Evolutionary conservation across 2,113 vertebrate species (phyloP), one percentile per base, ranked within the genome.

Genomic region (Chascanopsetta lugubris): DNA sequence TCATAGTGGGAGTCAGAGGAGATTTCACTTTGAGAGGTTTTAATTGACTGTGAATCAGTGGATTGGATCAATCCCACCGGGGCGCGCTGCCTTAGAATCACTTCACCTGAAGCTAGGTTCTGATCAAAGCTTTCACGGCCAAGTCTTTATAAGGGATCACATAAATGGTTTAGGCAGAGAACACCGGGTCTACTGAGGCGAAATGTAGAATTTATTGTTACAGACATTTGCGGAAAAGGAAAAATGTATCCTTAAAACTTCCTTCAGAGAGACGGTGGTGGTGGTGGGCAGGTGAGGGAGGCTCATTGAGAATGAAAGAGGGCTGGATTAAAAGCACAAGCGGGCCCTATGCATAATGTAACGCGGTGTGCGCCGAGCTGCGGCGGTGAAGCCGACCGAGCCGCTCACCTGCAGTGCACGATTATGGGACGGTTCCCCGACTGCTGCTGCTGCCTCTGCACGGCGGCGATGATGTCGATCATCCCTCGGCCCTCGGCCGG

Each of bases 401-500:
- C 48, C 75, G 55, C 78, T 86, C 78, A 99, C 97, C 97, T 99
- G 97, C 97, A 99, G 70, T 99, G 97, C 50, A 99, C 97, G 80
- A 99, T 90, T 54, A 93, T 90, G 5, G 96, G 96, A 2, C 91
- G 94, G 45, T 94, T 91, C 0, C 93, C 68, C 10, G 94, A 94
- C 72, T 92, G 92, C 81, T 94, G 93, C 77, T 93, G 94, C 84
- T 96, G 95, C 68, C 96, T 93, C 7, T 95, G 93, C 36, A 98
- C 94, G 9, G 97, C 91, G 66, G 95, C 93, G 36, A 97, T 92
- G 8, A 99, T 97, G 86, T 93, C 94, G 87, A 97, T 95, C 81
- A 99, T 95, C 29, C 95, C 93, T 40, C 94, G 93, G 1, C 96
- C 96, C 69, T 95, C 94, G 38, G 93, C 92, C 0, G 97, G 97